A percentile compares a stretch with the other conserved stretches of the same genome.
Evolutionary conservation across 2,113 vertebrate species (phyloP).

Genomic region (Gallinago paraguaiae): DNA sequence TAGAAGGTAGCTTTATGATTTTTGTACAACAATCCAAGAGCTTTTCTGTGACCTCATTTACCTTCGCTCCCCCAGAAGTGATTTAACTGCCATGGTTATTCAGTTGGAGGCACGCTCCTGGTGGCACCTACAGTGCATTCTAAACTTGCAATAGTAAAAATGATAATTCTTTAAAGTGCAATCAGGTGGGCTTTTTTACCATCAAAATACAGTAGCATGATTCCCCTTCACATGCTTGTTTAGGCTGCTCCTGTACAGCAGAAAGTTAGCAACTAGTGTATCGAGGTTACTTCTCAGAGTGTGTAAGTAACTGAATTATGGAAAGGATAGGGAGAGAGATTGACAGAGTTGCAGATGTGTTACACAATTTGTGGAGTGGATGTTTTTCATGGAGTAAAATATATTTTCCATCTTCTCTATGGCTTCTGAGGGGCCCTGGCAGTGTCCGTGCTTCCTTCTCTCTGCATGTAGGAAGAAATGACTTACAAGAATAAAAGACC

Average conservation of each 20-base stretch:
- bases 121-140: background rate
- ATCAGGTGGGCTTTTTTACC: background rate
- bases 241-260: background rate
- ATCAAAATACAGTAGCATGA: background rate
- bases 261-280: background rate
- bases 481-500: background rate
- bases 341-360: background rate
- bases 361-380: background rate
- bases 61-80: background rate
- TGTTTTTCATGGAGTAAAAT: background rate
- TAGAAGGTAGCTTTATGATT: background rate
- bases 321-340: background rate
- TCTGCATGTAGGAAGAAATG: background rate
- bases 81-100: background rate
- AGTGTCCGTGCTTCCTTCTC: background rate
- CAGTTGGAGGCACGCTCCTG: rapidly evolving
- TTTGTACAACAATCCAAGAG: background rate
- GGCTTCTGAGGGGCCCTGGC: background rate
- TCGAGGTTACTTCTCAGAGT: background rate
- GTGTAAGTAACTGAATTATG: background rate
- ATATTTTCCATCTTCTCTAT: background rate
- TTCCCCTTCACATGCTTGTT: background rate
- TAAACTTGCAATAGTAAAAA: background rate
- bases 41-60: background rate
- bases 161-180: background rate